Conservation (phyloP, 1,140 invertebrate genomes). For the Andrena cerasifolii region DNA sequence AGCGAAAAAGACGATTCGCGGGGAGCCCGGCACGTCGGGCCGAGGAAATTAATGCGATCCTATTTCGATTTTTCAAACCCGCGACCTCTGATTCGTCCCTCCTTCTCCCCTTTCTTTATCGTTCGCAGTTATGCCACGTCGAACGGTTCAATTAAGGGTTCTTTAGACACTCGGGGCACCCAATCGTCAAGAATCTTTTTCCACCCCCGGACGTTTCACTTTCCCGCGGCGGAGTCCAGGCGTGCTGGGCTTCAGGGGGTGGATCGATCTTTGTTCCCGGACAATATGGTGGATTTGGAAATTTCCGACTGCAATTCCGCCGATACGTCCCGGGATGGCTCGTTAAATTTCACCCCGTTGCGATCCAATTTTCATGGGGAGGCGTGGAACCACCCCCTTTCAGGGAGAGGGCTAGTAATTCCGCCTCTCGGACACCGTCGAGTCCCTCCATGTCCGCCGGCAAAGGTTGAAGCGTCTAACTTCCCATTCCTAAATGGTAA, state of each 20-base stretch:
- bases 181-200: not conserved
- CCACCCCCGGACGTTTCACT: too few relatives aligned
- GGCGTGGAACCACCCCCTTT: not conserved
- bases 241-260: too few relatives aligned
- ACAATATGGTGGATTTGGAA: too few relatives aligned
- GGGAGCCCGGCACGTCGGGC: not conserved
- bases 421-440: constrained; percentile 1
- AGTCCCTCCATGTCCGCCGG: too few relatives aligned
- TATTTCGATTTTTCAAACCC: constrained; percentile 19
- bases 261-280: too few relatives aligned
- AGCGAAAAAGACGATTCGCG: not conserved
- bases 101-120: not conserved
- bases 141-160: not conserved
- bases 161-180: too few relatives aligned
- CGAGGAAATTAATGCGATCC: constrained; percentile 34
- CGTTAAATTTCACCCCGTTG: not conserved
- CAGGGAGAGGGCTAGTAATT: constrained; percentile 37
- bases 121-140: not conserved
- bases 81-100: not conserved
- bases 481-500: constrained; percentile 45
- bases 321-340: not conserved
- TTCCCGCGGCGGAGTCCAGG: too few relatives aligned
- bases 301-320: not conserved
- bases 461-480: constrained; percentile 20
- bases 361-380: too few relatives aligned